A percentile compares a stretch with the other conserved stretches of the same genome.
Evolutionary conservation across 1,140 invertebrate genomes (phyloP).

Genomic region (Bacillus rossius): DNA sequence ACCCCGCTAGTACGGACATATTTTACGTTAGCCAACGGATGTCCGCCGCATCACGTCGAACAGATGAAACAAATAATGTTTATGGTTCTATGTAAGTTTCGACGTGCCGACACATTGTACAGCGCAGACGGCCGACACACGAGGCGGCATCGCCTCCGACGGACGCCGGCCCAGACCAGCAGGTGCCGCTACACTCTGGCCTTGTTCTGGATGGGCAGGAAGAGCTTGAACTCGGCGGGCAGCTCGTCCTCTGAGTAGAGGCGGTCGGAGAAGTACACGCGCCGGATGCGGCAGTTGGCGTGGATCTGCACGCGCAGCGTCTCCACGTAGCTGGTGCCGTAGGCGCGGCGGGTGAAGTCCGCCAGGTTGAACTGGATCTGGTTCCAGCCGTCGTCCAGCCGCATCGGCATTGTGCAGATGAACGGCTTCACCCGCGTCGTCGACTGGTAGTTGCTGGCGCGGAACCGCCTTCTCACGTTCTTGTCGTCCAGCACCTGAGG

Average conservation of each 20-base stretch:
- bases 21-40: too few relatives aligned
- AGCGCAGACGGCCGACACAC: too few relatives aligned
- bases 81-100: too few relatives aligned
- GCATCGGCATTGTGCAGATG: conserved; percentile 99
- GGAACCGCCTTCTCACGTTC: conserved; percentile 89
- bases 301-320: conserved; percentile 97
- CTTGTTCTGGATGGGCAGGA: conserved; percentile 86
- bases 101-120: too few relatives aligned
- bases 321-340: conserved; percentile 99
- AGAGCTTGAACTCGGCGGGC: conserved; percentile 98
- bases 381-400: conserved; percentile 98
- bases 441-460: conserved; percentile 97
- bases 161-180: too few relatives aligned
- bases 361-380: conserved; percentile 98
- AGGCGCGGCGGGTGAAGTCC: conserved; percentile 96
- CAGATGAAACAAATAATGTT: too few relatives aligned
- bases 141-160: too few relatives aligned
- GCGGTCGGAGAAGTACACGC: conserved; percentile 98
- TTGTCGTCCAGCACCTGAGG: conserved; percentile 93
- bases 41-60: too few relatives aligned
- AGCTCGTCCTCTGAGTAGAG: conserved; percentile 99
- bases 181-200: conserved; percentile 46
- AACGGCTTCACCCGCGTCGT: conserved; percentile 97
- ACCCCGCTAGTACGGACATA: too few relatives aligned
- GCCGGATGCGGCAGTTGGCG: conserved; percentile 95